Evolutionary conservation across 2,888 invertebrate species (phyloP).

Genomic region (Sepiola atlantica): DNA sequence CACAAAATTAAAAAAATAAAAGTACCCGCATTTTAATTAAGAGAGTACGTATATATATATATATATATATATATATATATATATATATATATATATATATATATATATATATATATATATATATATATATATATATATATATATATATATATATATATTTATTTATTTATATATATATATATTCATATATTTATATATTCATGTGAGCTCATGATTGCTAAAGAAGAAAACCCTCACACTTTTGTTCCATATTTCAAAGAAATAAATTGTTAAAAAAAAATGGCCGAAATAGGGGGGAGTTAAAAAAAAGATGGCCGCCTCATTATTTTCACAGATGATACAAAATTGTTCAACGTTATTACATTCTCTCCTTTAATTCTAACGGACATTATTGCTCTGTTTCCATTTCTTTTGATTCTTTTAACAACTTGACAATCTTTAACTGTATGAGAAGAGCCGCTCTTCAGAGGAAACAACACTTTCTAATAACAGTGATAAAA

Average conservation of each 20-base stretch:
- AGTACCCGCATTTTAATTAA: background rate
- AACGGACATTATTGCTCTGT: background rate
- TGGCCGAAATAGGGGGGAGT: background rate
- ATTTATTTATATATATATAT: constrained; percentile 5
- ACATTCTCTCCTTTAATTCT: background rate
- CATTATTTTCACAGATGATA: constrained; percentile 32
- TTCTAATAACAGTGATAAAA: background rate
- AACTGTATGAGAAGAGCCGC: background rate
- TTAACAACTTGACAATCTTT: constrained; percentile 9
- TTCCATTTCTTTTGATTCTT: background rate
- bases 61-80: background rate
- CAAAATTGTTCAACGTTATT: background rate
- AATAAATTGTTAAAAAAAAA: background rate
- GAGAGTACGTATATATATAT: background rate
- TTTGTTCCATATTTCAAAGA: constrained; percentile 23
- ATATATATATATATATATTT: background rate
- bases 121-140: background rate
- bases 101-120: background rate
- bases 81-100: background rate
- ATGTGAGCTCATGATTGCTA: background rate
- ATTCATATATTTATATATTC: background rate
- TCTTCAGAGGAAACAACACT: background rate
- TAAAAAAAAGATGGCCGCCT: background rate
- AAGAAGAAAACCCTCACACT: background rate
- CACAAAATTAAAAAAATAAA: background rate